These are phyloP conservation scores for Sylvicola fuscatus DNA, from an alignment of 2,888 invertebrate genomes.

Conservation along the genomic window DNA sequence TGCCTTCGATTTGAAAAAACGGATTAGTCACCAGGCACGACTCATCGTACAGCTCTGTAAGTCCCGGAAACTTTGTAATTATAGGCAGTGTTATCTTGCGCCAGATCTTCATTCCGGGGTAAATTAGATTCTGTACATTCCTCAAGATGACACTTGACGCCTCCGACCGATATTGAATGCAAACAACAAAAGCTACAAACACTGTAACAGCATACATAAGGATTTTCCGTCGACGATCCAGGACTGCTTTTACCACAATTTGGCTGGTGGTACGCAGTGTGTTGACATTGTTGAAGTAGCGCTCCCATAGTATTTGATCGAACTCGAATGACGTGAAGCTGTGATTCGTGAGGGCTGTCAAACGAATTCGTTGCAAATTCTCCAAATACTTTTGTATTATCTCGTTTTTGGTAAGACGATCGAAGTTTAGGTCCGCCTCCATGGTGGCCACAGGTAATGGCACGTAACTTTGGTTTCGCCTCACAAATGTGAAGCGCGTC, in stretches of 20 bases:
- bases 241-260: slow-evolving; percentile 22
- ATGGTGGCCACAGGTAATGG: too few species aligned
- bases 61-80: slow-evolving; percentile 48
- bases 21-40: slow-evolving; percentile 69
- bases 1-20: slow-evolving; percentile 56
- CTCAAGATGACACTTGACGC: slow-evolving; percentile 44
- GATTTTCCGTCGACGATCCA: slow-evolving; percentile 21
- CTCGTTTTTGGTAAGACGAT: slow-evolving; percentile 18
- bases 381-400: slow-evolving; percentile 30
- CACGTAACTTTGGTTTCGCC: too few species aligned
- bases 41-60: slow-evolving; percentile 61
- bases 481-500: too few species aligned
- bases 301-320: slow-evolving; percentile 31
- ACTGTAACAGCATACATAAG: slow-evolving; percentile 20
- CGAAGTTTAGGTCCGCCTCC: slow-evolving; percentile 8
- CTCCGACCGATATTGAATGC: slow-evolving; percentile 33
- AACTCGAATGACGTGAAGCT: slow-evolving; percentile 42
- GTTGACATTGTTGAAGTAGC: slow-evolving; percentile 29
- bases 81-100: slow-evolving; percentile 57
- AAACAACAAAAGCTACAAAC: slow-evolving; percentile 17
- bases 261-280: slow-evolving; percentile 9
- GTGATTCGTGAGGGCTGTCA: slow-evolving; percentile 31
- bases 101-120: slow-evolving; percentile 55
- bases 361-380: slow-evolving; percentile 34
- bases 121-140: slow-evolving; percentile 59